Base-by-base conservation (phyloP, 2,888 invertebrate species). In the Pherbina coryleti region DNA sequence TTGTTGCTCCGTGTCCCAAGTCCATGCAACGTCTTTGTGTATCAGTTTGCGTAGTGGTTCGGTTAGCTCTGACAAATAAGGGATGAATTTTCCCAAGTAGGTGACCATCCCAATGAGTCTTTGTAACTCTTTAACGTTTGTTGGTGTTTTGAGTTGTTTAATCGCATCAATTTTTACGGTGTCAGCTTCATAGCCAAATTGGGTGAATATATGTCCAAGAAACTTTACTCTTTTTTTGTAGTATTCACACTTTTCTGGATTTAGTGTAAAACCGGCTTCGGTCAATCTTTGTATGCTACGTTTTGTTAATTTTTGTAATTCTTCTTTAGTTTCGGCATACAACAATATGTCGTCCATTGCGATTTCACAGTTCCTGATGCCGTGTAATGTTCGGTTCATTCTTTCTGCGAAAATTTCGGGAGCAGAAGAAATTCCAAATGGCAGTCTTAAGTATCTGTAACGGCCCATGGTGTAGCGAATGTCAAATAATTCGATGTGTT, bases 321-420 rank as follows among this genome's bases (percentile, higher is more conserved):
- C 3, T 5, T 75, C 75, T 34, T 51, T 51, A 51, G 28, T 66
- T 75, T 75, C 75, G 22, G 75, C 64, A 49, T 75, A 75, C 75
- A 64, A 44, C 51, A 75, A 75, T 64, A 75, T 75, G 17, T 75
- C 66, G 37, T 75, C 75, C 75, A 64, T 75, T 37, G 75, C 62
- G 19, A 75, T 51, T 66, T 75, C 66, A 51, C 64, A 66, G 34
- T 51, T 31, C 66, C 28, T 34, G 14, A 75, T 64, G 25, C 66
- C 75, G 49, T 75, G 31, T n/a, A 75, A 31, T 25, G 75, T 75
- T 25, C 28, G n/a, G 31, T 75, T 75, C 75, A 75, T 75, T 34
- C 64, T 44, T 64, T 75, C 66, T 25, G 74, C 37, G 34, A 75
- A 74, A 25, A 74, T 74, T 28, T 74, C 74, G n/a, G 74, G 64